phyloP scores from a whole-genome alignment of 1,140 invertebrate genomes.

The Drosophila micromelanica region DNA sequence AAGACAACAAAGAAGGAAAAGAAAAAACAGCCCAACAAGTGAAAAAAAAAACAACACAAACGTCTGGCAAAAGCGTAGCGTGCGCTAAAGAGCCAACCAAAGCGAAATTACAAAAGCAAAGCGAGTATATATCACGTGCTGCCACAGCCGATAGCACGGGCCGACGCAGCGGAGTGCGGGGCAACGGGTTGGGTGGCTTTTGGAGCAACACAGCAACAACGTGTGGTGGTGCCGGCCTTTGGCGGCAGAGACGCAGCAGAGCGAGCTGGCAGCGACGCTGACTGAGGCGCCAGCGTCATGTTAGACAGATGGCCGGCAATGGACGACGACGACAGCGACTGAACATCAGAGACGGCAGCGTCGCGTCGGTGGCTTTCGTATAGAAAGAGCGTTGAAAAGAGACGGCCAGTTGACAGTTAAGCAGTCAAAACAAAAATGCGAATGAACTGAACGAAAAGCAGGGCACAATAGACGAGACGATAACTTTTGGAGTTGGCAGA shows the following conservation, averaged over 20 bases:
- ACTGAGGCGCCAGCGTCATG: slow-evolving; percentile 44
- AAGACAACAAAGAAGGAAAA: slow-evolving; percentile 42
- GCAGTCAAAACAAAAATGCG: slow-evolving; percentile 76
- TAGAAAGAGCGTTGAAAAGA: slow-evolving; percentile 71
- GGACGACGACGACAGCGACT: slow-evolving; percentile 31
- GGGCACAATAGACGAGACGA: slow-evolving; percentile 39
- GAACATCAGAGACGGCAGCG: slow-evolving; percentile 45
- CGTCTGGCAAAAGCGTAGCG: slow-evolving; percentile 62
- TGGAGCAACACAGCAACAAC: slow-evolving; percentile 39
- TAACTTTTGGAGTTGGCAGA: slow-evolving; percentile 39
- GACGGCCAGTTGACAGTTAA: slow-evolving; percentile 40
- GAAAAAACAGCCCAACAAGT: slow-evolving; percentile 80
- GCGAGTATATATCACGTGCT: slow-evolving; percentile 81
- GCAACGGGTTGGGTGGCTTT: slow-evolving; percentile 19
- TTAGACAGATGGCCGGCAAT: slow-evolving; percentile 55
- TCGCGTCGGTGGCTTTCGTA: slow-evolving; percentile 55
- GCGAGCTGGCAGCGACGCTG: slow-evolving; percentile 37
- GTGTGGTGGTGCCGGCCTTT: slow-evolving; percentile 67
- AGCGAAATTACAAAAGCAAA: slow-evolving; percentile 77
- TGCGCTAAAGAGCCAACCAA: slow-evolving; percentile 68
- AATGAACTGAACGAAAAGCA: slow-evolving; percentile 56
- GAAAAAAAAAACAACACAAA: slow-evolving; percentile 71
- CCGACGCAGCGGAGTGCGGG: slow-evolving; percentile 4
- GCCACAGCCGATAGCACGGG: slow-evolving; percentile 36
- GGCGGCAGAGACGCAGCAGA: slow-evolving; percentile 53